phyloP scores from a whole-genome alignment of 2,113 vertebrate genomes.

The Chloroceryle aenea region DNA sequence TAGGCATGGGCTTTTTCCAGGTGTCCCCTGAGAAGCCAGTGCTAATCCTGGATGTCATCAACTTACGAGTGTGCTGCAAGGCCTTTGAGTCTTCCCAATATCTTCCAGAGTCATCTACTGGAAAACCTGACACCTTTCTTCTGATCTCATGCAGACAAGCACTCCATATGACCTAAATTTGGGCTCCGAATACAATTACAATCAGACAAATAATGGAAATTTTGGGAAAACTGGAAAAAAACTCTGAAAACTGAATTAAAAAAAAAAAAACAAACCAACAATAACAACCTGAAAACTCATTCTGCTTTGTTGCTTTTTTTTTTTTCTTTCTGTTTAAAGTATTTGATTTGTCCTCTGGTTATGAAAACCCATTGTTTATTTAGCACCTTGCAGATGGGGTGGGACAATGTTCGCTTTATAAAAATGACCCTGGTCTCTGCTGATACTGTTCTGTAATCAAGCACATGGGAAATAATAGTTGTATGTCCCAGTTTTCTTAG shows the following conservation, averaged over 20 bases:
- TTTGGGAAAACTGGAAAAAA: neutral
- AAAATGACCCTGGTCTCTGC: neutral
- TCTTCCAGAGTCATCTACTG: neutral
- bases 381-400: neutral
- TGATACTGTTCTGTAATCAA: neutral
- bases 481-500: constrained; percentile 20
- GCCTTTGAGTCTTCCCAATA: neutral
- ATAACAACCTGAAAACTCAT: neutral
- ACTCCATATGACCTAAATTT: neutral
- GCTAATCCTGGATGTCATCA: neutral
- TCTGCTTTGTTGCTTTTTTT: neutral
- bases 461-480: neutral
- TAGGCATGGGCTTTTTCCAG: neutral
- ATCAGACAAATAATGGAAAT: neutral
- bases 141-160: neutral
- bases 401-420: neutral
- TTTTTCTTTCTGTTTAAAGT: neutral
- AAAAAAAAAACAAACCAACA: neutral
- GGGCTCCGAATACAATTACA: neutral
- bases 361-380: neutral
- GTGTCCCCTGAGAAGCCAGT: rapidly evolving
- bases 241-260: neutral
- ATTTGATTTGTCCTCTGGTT: neutral
- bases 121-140: neutral
- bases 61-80: neutral